Percentiles rank a stretch among this genome's conserved stretches.
These are phyloP conservation scores for Holacanthella duospinosa DNA, from an alignment of 2,888 invertebrate genomes.

Conservation along the genomic window DNA sequence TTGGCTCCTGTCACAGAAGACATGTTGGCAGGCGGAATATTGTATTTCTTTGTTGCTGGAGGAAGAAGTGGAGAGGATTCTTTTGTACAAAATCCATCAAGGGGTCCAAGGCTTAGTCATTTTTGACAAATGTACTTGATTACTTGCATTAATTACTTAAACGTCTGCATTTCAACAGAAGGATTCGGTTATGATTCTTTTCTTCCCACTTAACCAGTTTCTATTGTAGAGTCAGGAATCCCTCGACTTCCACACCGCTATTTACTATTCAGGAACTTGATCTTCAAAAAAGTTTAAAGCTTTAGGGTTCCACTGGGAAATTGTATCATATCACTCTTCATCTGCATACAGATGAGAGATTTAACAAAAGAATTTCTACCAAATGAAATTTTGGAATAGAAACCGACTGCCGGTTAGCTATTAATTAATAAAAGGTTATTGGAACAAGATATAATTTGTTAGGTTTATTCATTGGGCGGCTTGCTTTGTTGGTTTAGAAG, in stretches of 20 bases:
- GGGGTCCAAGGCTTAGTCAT: background rate
- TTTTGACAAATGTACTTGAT: conserved; percentile 4
- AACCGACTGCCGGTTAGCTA: too few species aligned
- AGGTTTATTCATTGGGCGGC: too few species aligned
- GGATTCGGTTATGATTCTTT: background rate
- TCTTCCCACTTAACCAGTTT: background rate
- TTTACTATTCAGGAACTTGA: background rate
- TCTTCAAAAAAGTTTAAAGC: too few species aligned
- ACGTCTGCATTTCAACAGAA: conserved; percentile 1
- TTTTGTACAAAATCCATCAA: background rate
- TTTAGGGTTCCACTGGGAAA: background rate
- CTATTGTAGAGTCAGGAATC: background rate
- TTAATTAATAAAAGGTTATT: too few species aligned
- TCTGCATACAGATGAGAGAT: too few species aligned
- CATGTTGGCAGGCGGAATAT: background rate
- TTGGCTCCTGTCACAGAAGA: background rate
- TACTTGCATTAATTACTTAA: conserved; percentile 2
- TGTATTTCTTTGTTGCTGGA: background rate
- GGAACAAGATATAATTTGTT: too few species aligned
- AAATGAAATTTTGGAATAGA: too few species aligned
- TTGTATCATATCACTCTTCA: background rate
- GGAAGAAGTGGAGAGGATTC: background rate
- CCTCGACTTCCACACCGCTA: background rate
- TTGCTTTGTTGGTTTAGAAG: too few species aligned
- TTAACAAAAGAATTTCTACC: too few species aligned